Evolutionary conservation across 1,140 invertebrate genomes (phyloP).

Genomic region (Drosophila parvula): DNA sequence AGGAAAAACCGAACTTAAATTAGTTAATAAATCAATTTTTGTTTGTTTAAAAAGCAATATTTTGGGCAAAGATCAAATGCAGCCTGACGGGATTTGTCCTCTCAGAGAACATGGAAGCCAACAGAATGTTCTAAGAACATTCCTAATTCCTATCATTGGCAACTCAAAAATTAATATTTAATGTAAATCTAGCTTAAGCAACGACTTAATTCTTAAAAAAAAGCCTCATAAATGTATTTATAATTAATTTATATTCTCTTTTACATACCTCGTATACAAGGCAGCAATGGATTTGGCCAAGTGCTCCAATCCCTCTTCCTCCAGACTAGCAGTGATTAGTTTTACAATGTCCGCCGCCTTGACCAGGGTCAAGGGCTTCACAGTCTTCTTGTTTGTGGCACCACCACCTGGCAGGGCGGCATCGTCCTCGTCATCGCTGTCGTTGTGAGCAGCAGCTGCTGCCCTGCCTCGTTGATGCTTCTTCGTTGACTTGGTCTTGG

Average conservation of each 20-base stretch:
- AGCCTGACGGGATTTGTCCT: too few species aligned
- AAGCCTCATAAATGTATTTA: too few species aligned
- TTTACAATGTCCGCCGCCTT: constrained; percentile 88
- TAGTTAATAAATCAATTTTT: too few species aligned
- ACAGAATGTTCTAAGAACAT: too few species aligned
- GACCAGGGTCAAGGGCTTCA: constrained; percentile 83
- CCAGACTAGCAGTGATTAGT: constrained; percentile 87
- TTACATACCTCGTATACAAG: constrained; percentile 85
- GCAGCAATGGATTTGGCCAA: constrained; percentile 86
- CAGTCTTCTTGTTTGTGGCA: constrained; percentile 40
- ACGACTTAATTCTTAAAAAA: too few species aligned
- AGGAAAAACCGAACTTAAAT: not conserved
- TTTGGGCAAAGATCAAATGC: too few species aligned
- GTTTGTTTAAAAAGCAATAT: too few species aligned
- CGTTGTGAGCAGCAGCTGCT: constrained; percentile 85
- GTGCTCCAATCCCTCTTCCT: constrained; percentile 88
- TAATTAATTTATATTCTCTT: too few species aligned
- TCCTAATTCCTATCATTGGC: too few species aligned
- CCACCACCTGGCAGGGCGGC: constrained; percentile 16
- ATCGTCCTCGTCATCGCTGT: constrained; percentile 87
- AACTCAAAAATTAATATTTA: too few species aligned
- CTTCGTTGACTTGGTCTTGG: constrained; percentile 97
- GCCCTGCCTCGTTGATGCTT: constrained; percentile 86
- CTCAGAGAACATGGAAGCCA: too few species aligned
- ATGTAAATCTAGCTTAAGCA: too few species aligned